These are phyloP conservation scores for Gymnothorax reevesii DNA, from an alignment of 2,797 vertebrate species.

Conservation along the genomic window DNA sequence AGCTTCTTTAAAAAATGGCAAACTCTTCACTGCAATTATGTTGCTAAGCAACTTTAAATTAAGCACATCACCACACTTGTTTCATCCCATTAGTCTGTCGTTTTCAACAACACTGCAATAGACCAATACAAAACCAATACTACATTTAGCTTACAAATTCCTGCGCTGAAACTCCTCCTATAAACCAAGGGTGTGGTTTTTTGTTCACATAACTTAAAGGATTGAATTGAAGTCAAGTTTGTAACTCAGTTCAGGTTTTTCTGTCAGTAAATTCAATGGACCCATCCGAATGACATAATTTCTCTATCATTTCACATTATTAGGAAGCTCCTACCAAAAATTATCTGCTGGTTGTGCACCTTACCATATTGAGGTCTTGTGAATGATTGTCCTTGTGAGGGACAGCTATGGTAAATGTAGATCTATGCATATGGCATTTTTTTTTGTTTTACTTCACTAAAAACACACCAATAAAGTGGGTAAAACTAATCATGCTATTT, in stretches of 20 bases:
- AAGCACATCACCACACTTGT: constrained; percentile 35
- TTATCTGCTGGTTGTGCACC: not conserved
- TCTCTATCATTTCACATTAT: not conserved
- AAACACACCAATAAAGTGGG: not conserved
- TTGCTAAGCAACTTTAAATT: constrained; percentile 44
- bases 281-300: not conserved
- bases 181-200: not conserved
- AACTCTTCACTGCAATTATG: constrained; percentile 27
- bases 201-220: not conserved
- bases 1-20: constrained; percentile 13
- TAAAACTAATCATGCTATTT: not conserved
- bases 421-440: no score
- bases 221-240: not conserved
- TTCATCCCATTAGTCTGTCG: constrained; percentile 21
- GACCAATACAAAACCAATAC: not conserved
- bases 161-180: not conserved
- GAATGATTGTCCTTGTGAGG: not conserved
- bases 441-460: not conserved
- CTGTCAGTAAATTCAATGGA: not conserved
- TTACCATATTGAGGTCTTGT: not conserved
- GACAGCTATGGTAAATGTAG: not conserved
- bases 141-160: not conserved
- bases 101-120: not conserved
- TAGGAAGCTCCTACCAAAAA: not conserved
- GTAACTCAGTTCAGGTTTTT: not conserved